Evolutionary conservation across 2,113 vertebrate genomes (phyloP).

Genomic region (Oriolus oriolus): DNA sequence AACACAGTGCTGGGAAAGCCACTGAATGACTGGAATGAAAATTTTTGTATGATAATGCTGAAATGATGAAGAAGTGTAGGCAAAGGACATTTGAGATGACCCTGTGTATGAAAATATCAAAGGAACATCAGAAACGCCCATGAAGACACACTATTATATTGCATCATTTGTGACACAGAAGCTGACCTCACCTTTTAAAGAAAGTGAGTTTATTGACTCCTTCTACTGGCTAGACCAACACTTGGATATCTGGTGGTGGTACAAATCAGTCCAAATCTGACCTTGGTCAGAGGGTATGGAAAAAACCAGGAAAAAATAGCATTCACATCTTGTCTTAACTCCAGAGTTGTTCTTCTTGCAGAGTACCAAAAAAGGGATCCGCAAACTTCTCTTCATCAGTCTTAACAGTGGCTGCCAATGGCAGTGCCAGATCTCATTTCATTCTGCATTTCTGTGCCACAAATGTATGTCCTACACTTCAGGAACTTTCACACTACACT

Average conservation of each 20-base stretch:
- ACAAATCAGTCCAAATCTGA: neutral
- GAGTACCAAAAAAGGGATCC: neutral
- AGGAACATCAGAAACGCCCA: neutral
- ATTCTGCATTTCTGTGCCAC: neutral
- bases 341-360: neutral
- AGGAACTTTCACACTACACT: neutral
- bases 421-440: neutral
- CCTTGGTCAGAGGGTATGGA: neutral
- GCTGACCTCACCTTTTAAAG: neutral
- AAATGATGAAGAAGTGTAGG: neutral
- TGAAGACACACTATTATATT: neutral
- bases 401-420: neutral
- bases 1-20: neutral
- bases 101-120: neutral
- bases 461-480: neutral
- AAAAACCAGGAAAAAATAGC: neutral
- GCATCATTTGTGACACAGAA: neutral
- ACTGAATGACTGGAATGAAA: rapidly evolving
- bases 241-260: neutral
- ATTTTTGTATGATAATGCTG: neutral
- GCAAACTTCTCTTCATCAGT: neutral
- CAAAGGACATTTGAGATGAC: neutral
- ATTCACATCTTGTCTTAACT: neutral
- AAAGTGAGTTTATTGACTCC: neutral
- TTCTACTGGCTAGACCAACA: neutral